These are phyloP conservation scores for Anguilla marmorata DNA, from an alignment of 2,797 vertebrate species.

Conservation along the genomic window DNA sequence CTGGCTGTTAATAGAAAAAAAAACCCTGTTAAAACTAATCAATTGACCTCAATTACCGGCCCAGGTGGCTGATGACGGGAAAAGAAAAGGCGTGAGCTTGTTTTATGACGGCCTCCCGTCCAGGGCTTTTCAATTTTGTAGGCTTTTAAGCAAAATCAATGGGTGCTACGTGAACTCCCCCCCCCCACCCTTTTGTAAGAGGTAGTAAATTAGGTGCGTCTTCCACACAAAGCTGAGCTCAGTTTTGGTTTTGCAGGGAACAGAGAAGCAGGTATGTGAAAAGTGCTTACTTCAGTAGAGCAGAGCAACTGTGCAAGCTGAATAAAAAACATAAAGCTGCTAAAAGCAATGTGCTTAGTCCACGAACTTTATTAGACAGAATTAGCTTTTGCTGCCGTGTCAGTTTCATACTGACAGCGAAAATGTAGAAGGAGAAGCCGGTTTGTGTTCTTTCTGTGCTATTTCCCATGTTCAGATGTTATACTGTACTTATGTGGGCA, in stretches of 20 bases:
- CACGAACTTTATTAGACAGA: neutral
- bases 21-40: conserved; percentile 34
- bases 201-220: neutral
- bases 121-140: neutral
- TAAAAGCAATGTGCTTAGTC: neutral
- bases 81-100: conserved; percentile 5
- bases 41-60: conserved; percentile 39
- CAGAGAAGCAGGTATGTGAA: neutral
- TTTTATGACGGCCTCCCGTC: conserved; percentile 23
- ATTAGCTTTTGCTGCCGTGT: neutral
- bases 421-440: neutral
- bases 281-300: neutral
- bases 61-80: conserved; percentile 24
- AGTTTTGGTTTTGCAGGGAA: neutral
- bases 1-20: conserved; percentile 23
- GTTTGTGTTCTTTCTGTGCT: neutral
- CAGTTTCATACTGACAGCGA: neutral
- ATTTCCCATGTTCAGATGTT: neutral
- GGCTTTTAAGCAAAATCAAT: conserved; percentile 40
- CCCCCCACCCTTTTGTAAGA: neutral
- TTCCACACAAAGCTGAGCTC: neutral
- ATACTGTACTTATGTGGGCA: too few species aligned
- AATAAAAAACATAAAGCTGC: neutral
- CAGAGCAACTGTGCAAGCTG: neutral
- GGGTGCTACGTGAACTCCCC: neutral